Percentiles rank a stretch among this genome's conserved stretches.
Conservation (phyloP, 2,797 vertebrate species). For the Melanogrammus aeglefinus region DNA sequence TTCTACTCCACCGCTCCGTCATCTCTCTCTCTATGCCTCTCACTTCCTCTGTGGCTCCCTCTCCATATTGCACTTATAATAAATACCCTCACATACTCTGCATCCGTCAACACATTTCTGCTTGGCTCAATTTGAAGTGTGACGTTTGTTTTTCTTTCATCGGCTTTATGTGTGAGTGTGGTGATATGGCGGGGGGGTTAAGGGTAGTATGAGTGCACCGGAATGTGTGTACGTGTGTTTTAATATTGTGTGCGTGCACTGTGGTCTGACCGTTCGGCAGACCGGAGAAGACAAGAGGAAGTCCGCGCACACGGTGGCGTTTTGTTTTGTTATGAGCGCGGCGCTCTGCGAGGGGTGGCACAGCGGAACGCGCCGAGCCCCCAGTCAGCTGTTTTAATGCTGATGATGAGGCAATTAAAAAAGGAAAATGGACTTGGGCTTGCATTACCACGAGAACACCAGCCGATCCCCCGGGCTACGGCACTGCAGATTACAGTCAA, state of each 20-base stretch:
- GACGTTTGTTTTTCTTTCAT: not conserved
- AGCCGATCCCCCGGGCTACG: slow-evolving; percentile 36
- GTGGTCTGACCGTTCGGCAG: not conserved
- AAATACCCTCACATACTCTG: not conserved
- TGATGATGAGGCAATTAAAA: slow-evolving; percentile 50
- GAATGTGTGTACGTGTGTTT: not conserved
- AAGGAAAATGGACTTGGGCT: slow-evolving; percentile 31
- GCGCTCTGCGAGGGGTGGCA: slow-evolving; percentile 7
- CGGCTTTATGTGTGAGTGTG: not conserved
- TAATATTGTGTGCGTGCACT: not conserved
- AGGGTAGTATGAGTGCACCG: not conserved
- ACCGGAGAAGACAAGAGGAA: not conserved
- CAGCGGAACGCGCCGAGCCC: slow-evolving; percentile 16
- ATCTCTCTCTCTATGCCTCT: not conserved
- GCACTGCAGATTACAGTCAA: slow-evolving; percentile 36
- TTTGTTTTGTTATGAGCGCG: slow-evolving; percentile 17
- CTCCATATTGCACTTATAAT: not conserved
- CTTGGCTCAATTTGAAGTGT: not conserved
- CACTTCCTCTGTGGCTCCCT: not conserved
- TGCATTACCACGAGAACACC: slow-evolving; percentile 28
- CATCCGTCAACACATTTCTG: not conserved
- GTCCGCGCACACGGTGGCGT: not conserved
- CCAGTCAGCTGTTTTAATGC: slow-evolving; percentile 40
- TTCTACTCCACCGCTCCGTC: not conserved
- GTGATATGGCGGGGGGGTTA: not conserved